Percentiles rank a stretch among this genome's conserved stretches.
Conservation (phyloP, 2,797 vertebrate species). For the Gadopsis bispinosus region DNA sequence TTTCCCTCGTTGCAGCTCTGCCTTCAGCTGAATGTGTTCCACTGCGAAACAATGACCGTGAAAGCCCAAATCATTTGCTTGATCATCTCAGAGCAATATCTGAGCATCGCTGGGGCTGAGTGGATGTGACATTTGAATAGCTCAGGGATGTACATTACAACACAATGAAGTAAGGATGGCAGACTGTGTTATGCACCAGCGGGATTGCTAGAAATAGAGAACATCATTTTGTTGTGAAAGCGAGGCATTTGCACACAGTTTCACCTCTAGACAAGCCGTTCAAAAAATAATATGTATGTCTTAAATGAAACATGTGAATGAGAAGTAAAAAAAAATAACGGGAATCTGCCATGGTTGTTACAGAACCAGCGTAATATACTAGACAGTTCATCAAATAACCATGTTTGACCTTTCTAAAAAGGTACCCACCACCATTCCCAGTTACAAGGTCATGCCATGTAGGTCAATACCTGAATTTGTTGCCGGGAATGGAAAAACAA, state of each 20-base stretch:
- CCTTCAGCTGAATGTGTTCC: constrained; percentile 40
- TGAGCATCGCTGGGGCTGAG: constrained; percentile 30
- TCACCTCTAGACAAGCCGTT: neutral
- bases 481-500: constrained; percentile 3
- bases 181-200: constrained; percentile 30
- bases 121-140: constrained; percentile 56
- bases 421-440: neutral
- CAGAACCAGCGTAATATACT: constrained; percentile 1
- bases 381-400: constrained; percentile 12
- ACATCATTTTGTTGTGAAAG: constrained; percentile 28
- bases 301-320: neutral
- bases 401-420: constrained; percentile 20
- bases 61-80: constrained; percentile 51
- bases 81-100: constrained; percentile 59
- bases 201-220: constrained; percentile 17
- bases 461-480: constrained; percentile 16
- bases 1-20: constrained; percentile 30
- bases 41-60: constrained; percentile 26
- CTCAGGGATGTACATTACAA: constrained; percentile 43
- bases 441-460: neutral
- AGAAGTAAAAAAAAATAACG: constrained; percentile 2
- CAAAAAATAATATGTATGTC: constrained; percentile 10
- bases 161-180: constrained; percentile 26
- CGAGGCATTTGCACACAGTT: constrained; percentile 10
- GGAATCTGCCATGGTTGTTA: neutral